Evolutionary conservation across 2,888 invertebrate species (phyloP), one percentile per base, ranked within the genome.

Genomic region (Hyles lineata): DNA sequence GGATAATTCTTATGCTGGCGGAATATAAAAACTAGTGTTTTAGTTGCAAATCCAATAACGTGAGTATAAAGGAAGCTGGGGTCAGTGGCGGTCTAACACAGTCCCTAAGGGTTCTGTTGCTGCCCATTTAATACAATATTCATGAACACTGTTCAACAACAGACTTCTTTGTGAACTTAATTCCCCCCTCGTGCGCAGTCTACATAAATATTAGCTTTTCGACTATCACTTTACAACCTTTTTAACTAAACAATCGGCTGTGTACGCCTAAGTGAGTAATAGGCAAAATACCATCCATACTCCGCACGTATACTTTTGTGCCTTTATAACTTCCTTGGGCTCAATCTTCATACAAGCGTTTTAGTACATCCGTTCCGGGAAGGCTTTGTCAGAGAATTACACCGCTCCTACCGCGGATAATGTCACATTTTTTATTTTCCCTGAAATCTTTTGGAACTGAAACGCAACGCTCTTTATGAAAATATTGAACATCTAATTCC

Each of bases 11-110:
- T 23, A 32, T n/a, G 32, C 7, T 8, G 35, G 62, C n/a, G n/a
- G 21, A 17, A 43, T 67, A 23, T 50, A 50, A 50, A 23, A 67
- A 23, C 35, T 15, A 19, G 52, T 62, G 21, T 62, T 55, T 52
- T 21, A 15, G 52, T 81, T 77, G 76, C 77, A 83, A 87, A 89
- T 89, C 83, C 80, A 88, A 91, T 89, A 89, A 87, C 73, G 79
- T 80, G 78, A 82, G 79, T 80, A 81, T 77, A 77, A 75, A 76
- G 78, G 75, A 72, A 76, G 72, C 71, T 78, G 80, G 80, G 82
- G 81, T 80, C 82, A 81, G 74, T 78, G 73, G 80, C 77, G 76
- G 71, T 72, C 73, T 67, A 60, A 67, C 80, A 78, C 76, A 43
- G 76, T 84, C 85, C 82, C 85, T 61, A n/a, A 76, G 82, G 87